A percentile compares a stretch with the other conserved stretches of the same genome.
Evolutionary conservation across 2,113 vertebrate species (phyloP).

Genomic region (Psephotus haematonotus): DNA sequence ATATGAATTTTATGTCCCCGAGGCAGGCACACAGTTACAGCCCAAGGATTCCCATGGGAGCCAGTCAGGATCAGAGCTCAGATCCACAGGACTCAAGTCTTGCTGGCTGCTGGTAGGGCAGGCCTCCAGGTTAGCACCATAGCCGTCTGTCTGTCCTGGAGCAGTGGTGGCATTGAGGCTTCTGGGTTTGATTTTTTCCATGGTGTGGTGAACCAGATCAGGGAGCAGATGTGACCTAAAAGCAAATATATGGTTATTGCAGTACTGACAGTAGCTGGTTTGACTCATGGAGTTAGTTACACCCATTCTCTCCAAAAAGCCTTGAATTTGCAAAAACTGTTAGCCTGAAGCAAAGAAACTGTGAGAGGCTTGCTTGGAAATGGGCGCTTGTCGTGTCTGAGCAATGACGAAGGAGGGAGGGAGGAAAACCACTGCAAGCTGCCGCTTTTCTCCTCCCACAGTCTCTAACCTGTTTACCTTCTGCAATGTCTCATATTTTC

Average conservation of each 20-base stretch:
- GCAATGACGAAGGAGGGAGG: background rate
- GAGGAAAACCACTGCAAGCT: background rate
- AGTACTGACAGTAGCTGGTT: background rate
- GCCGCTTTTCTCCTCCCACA: background rate
- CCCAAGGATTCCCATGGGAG: background rate
- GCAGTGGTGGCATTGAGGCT: background rate
- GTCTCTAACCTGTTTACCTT: constrained; percentile 26
- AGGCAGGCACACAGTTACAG: background rate
- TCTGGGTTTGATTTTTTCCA: background rate
- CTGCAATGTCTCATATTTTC: constrained; percentile 24
- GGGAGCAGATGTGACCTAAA: background rate
- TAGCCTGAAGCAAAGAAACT: constrained; percentile 30
- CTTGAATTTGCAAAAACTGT: background rate
- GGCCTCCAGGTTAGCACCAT: rapidly evolving
- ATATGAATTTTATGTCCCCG: background rate
- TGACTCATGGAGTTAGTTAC: constrained; percentile 21
- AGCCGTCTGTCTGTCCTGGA: background rate
- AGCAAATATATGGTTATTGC: background rate
- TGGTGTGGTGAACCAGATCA: background rate
- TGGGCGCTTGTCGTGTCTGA: background rate
- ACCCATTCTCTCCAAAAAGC: constrained; percentile 1
- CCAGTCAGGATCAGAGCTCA: background rate
- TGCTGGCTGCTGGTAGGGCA: rapidly evolving
- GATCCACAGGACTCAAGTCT: background rate
- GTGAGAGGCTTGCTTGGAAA: background rate